Evolutionary conservation across 1,140 invertebrate genomes (phyloP), one percentile per base, ranked within the genome.

Genomic region (Zaprionus gabonicus): DNA sequence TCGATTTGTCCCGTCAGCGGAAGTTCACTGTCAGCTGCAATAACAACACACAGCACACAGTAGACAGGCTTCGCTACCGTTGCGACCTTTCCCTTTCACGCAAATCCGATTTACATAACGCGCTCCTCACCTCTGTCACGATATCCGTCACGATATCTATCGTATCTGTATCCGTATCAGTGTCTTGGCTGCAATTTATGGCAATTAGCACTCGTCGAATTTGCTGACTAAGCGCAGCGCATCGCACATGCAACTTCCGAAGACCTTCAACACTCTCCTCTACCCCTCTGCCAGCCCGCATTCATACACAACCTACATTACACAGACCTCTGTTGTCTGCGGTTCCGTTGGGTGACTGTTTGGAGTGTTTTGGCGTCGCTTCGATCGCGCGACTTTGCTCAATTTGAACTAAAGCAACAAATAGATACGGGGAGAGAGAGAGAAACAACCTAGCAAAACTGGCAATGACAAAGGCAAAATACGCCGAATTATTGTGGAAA

Each of bases 401-500:
- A 74, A 60, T 57, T 69, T 38, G 25, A 49, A 41, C 65, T 56
- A 63, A 36, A 63, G 56, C 53, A 27, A 41, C 17, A 23, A 41
- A 38, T 1, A 38, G 6, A n/a, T 20, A 17, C 23, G 23, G 28
- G 0, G 28, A 34, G 13, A 38, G 20, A 27, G 25, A 17, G 12
- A 28, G 23, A 15, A 23, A 46, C 17, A 9, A 66, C 36, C 20
- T n/a, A 60, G 49, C 17, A 51, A 17, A 68, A 13, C 49, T 34
- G 20, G 38, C 72, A 60, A 70, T 75, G 72, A 70, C 72, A 63
- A 38, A 75, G 51, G 12, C 13, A 28, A 74, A 73, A 73, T 53
- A 55, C 64, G n/a, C 25, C 46, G 31, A 72, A 66, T 9, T 27
- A 17, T 31, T 59, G 44, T 31, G 44, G 1, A 44, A 67, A 73